A percentile compares a stretch with the other conserved stretches of the same genome.
These are phyloP conservation scores for Scaptomyza hsui DNA, from an alignment of 1,140 invertebrate genomes.

Conservation along the genomic window DNA sequence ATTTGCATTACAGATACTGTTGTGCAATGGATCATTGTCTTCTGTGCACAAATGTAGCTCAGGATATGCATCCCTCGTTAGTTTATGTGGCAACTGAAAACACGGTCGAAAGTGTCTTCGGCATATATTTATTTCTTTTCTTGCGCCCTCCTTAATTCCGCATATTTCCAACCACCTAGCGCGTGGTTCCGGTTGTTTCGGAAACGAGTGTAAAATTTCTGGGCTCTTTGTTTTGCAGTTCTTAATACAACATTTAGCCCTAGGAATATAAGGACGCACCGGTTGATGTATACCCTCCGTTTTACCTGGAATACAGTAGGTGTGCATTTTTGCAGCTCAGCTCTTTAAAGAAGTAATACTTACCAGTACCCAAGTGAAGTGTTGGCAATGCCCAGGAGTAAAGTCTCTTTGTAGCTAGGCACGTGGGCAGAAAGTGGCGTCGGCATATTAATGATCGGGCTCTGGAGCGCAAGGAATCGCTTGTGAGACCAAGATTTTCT, in stretches of 20 bases:
- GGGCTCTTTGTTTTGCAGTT: not conserved
- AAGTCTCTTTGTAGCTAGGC: not conserved
- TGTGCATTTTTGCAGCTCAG: too few relatives aligned
- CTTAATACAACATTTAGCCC: not conserved
- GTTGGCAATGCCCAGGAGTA: conserved; percentile 10
- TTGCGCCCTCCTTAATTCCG: not conserved
- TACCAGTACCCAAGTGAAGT: conserved; percentile 5
- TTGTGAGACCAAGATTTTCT: conserved; percentile 4
- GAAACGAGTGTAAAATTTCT: not conserved
- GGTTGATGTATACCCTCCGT: conserved; percentile 13
- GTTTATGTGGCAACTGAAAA: not conserved
- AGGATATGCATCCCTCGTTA: not conserved
- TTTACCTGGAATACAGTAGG: not conserved
- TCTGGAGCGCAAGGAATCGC: not conserved
- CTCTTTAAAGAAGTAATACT: not conserved
- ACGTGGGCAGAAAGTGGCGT: conserved; percentile 3
- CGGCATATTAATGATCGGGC: not conserved
- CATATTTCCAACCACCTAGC: conserved; percentile 10
- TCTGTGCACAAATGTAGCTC: conserved; percentile 10
- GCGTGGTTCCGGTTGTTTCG: not conserved
- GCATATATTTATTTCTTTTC: not conserved
- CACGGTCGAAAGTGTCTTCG: conserved; percentile 12
- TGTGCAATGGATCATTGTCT: not conserved
- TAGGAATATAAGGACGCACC: not conserved
- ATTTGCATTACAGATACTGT: too few relatives aligned